Evolutionary conservation across 2,113 vertebrate genomes (phyloP), one percentile per base, ranked within the genome.

Genomic region (Podarcis muralis): DNA sequence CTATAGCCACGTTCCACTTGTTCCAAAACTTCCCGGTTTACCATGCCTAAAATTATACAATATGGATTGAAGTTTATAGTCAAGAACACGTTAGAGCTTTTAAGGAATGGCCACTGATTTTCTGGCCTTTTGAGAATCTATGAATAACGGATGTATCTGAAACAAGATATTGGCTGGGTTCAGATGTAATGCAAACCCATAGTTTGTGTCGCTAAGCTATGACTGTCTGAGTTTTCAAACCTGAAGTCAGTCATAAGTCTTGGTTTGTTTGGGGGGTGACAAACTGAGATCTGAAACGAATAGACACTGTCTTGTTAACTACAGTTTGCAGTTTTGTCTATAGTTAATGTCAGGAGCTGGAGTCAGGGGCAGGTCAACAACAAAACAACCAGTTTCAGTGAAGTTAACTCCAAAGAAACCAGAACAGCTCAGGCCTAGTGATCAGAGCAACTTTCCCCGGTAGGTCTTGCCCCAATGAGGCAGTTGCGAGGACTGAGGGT

Each of bases 1-100:
- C 98, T 97, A 76, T 99, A 99, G 0, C 98, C 98, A 77, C 98
- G 97, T 95, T 99, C 98, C 87, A 99, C 98, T 95, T 99, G 98
- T 87, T 99, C 98, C 96, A 99, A 93, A 30, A 99, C 98, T 96
- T 99, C 98, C 2, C 98, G 96, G 95, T 99, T 99, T 83, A 99
- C 98, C 98, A 99, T 99, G 74, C 98, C 98, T 99, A 92, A 23
- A 90, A 92, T 25, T 79, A 92, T 77, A 91, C 4, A 48, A 91
- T 79, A 87, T n/a, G 18, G 90, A 18, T 85, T 68, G 65, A 87
- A 30, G 62, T 16, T 72, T 62, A 27, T 75, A 87, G 40, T 71
- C 69, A 40, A 16, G 11, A 77, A 77, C 4, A 53, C 18, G 22
- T 3, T 77, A 76, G 71, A 88, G 8, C 0, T 25, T 35, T 83